phyloP scores from a whole-genome alignment of 2,113 vertebrate species.

The Tauraco erythrolophus region DNA sequence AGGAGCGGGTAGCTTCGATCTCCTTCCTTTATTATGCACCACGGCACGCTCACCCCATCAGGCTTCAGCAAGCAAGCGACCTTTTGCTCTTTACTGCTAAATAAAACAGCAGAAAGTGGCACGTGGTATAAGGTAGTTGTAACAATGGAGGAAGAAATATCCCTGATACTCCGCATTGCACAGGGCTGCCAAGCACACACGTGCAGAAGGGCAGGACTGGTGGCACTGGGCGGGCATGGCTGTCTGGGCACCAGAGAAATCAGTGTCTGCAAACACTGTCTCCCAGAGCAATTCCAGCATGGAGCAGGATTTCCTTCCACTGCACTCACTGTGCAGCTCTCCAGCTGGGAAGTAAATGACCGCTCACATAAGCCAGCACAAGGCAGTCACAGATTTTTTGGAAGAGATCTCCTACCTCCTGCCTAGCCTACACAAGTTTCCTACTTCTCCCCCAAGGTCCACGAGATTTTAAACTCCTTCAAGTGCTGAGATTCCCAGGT shows the following conservation, averaged over 20 bases:
- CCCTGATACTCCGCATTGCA: neutral
- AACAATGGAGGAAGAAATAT: neutral
- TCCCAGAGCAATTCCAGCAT: neutral
- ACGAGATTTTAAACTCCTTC: neutral
- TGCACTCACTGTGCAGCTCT: neutral
- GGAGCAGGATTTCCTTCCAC: neutral
- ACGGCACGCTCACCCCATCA: neutral
- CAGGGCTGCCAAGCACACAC: neutral
- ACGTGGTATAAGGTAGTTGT: rapidly evolving
- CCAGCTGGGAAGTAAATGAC: neutral
- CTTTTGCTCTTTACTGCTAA: neutral
- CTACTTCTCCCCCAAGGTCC: neutral
- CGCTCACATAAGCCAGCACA: neutral
- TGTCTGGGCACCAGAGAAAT: neutral
- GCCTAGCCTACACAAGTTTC: neutral
- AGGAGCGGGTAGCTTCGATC: neutral
- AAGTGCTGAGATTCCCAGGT: neutral
- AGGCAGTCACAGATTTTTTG: neutral
- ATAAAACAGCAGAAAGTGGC: neutral
- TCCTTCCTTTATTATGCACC: neutral
- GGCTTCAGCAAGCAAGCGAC: neutral
- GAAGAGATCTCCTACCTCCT: neutral
- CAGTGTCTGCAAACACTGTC: neutral
- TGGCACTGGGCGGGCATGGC: neutral
- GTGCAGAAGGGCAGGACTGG: neutral